Evolutionary conservation across 2,797 vertebrate genomes (phyloP).

Genomic region (Odontamblyopus lacepedii): DNA sequence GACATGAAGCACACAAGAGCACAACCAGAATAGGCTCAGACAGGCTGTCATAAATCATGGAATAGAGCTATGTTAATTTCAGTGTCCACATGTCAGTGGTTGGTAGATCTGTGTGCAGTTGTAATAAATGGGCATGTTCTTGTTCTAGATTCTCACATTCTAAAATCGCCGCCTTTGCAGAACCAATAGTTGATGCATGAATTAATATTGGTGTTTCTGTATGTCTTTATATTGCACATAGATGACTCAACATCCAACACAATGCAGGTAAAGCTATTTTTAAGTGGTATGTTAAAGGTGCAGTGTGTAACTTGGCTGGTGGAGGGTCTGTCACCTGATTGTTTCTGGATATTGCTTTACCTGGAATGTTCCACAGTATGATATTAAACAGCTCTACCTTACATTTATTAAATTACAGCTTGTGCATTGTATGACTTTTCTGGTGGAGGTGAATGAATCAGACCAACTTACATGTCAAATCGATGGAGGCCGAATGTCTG

Average conservation of each 20-base stretch:
- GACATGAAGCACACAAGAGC: slow-evolving; percentile 9
- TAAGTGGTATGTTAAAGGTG: too few species aligned
- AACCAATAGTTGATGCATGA: slow-evolving; percentile 1
- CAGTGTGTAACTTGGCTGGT: too few species aligned
- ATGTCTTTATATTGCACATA: neutral
- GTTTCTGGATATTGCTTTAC: too few species aligned
- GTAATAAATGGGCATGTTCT: slow-evolving; percentile 34
- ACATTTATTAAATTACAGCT: too few species aligned
- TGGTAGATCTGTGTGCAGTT: slow-evolving; percentile 22
- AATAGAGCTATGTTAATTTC: slow-evolving; percentile 39
- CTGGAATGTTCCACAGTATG: too few species aligned
- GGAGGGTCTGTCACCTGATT: too few species aligned
- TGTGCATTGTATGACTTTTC: too few species aligned
- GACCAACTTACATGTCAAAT: too few species aligned
- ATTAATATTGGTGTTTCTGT: neutral
- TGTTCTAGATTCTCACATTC: slow-evolving; percentile 32
- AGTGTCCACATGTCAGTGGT: slow-evolving; percentile 23
- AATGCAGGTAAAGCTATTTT: neutral
- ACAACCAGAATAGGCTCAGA: slow-evolving; percentile 22
- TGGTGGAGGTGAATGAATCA: too few species aligned
- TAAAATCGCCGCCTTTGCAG: neutral
- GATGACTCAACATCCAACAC: neutral
- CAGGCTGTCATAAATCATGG: slow-evolving; percentile 42
- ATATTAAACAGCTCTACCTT: too few species aligned
- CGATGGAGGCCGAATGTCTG: too few species aligned